These are phyloP conservation scores for Synanthedon tipuliformis DNA, from an alignment of 2,888 invertebrate species.

Conservation along the genomic window DNA sequence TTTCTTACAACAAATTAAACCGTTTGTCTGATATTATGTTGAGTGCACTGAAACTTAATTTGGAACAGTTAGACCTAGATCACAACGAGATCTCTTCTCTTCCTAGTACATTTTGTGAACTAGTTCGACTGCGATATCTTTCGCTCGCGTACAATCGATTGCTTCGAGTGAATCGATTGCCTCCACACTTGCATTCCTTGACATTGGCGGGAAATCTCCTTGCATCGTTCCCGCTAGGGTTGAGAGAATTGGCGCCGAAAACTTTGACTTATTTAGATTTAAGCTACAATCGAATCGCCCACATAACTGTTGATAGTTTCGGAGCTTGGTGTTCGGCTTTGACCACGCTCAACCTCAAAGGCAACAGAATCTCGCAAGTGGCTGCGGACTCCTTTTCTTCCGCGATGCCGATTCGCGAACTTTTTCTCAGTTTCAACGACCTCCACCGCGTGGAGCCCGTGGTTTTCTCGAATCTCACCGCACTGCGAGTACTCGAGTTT, in stretches of 20 bases:
- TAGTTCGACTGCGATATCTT: conserved; percentile 75
- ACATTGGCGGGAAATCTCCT: conserved; percentile 81
- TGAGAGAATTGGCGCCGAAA: conserved; percentile 73
- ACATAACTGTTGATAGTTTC: conserved; percentile 76
- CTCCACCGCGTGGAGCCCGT: conserved; percentile 78
- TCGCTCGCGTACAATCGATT: conserved; percentile 83
- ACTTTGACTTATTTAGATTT: conserved; percentile 77
- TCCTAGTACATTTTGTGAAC: conserved; percentile 71
- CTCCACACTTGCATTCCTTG: conserved; percentile 75
- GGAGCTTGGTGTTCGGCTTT: conserved; percentile 78
- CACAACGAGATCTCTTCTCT: conserved; percentile 75
- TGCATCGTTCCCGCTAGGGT: conserved; percentile 72
- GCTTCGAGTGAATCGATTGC: conserved; percentile 56
- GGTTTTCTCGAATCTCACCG: conserved; percentile 77
- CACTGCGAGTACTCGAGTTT: conserved; percentile 81
- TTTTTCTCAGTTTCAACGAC: conserved; percentile 88
- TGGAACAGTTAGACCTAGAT: conserved; percentile 83
- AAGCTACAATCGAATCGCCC: conserved; percentile 82
- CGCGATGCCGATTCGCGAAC: conserved; percentile 79
- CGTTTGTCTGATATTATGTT: conserved; percentile 75
- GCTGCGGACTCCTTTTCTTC: conserved; percentile 74
- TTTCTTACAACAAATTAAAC: conserved; percentile 78
- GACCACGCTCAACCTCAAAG: conserved; percentile 79
- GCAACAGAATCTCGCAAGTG: conserved; percentile 78
- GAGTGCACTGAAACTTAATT: conserved; percentile 72